Conservation (phyloP, 92 coral and sea anemone species). For the Umimayanthus chanpuru region DNA sequence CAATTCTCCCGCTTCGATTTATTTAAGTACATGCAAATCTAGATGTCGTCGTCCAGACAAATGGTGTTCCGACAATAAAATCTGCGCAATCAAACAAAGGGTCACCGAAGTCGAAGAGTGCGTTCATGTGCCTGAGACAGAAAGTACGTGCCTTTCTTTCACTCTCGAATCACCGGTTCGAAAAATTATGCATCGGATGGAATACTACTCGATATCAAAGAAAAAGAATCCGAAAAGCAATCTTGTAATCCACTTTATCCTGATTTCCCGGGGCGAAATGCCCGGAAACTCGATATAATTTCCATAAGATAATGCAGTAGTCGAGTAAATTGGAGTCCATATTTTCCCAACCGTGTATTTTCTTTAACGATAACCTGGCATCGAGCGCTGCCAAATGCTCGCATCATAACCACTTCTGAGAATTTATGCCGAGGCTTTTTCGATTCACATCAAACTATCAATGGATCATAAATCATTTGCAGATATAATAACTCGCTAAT, state of each 20-base stretch:
- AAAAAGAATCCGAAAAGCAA: background rate
- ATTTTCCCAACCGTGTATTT: background rate
- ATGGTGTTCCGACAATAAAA: slow-evolving; percentile 31
- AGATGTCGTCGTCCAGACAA: slow-evolving; percentile 7
- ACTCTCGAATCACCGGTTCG: background rate
- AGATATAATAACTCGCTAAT: slow-evolving; percentile 11
- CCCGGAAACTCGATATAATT: slow-evolving; percentile 24
- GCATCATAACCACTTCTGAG: background rate
- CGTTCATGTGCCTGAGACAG: slow-evolving; percentile 12
- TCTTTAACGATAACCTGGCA: background rate
- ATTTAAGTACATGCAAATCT: slow-evolving; percentile 28
- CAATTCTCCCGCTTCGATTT: slow-evolving; percentile 14
- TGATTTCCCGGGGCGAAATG: background rate
- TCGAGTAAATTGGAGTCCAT: too few species aligned
- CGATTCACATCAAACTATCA: background rate
- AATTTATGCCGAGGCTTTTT: background rate
- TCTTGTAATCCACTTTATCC: background rate
- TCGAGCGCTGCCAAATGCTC: background rate
- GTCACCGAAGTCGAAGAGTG: slow-evolving; percentile 1
- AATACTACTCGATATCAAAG: slow-evolving; percentile 19
- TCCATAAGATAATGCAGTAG: slow-evolving; percentile 26
- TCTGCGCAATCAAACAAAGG: slow-evolving; percentile 12
- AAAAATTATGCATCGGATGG: background rate
- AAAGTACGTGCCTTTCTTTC: background rate
- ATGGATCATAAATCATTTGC: background rate